phyloP scores from a whole-genome alignment of 37 sponge, comb jelly and placozoan species.

The Eunapius fragilis region DNA sequence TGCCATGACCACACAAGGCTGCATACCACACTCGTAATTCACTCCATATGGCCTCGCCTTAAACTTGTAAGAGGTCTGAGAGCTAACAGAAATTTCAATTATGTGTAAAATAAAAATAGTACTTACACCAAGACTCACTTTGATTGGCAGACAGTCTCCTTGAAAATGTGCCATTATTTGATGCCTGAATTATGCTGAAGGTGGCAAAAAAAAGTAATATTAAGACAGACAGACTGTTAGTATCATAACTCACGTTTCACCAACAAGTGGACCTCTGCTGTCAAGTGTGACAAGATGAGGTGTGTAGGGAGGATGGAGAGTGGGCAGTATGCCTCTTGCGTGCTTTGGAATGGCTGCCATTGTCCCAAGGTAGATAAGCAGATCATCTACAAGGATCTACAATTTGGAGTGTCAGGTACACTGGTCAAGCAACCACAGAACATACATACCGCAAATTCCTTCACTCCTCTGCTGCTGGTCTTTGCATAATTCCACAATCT shows the following conservation, averaged over 20 bases:
- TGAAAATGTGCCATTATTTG: slow-evolving; percentile 2
- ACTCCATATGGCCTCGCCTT: not conserved
- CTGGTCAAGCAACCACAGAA: not conserved
- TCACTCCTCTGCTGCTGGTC: slow-evolving; percentile 85
- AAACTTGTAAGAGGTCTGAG: slow-evolving; percentile 28
- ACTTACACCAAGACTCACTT: slow-evolving; percentile 56
- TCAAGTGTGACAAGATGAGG: slow-evolving; percentile 43
- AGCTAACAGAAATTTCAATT: not conserved
- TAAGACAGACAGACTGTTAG: not conserved
- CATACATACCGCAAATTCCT: slow-evolving; percentile 81
- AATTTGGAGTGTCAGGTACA: not conserved
- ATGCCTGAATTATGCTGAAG: slow-evolving; percentile 37
- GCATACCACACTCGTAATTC: not conserved
- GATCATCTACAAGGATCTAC: slow-evolving; percentile 90
- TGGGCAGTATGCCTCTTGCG: slow-evolving; percentile 78
- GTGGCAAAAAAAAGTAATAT: not conserved
- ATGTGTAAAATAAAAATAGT: slow-evolving; percentile 15
- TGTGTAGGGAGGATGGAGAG: slow-evolving; percentile 49
- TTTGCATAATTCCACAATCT: slow-evolving; percentile 94
- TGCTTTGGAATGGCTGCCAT: slow-evolving; percentile 39
- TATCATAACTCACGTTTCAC: not conserved
- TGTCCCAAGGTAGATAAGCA: slow-evolving; percentile 79
- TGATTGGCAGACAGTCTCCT: slow-evolving; percentile 38
- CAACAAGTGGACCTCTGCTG: not conserved
- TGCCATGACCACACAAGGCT: not conserved